Conservation (phyloP, 1,140 invertebrate genomes). For the Bradysia coprophila region DNA sequence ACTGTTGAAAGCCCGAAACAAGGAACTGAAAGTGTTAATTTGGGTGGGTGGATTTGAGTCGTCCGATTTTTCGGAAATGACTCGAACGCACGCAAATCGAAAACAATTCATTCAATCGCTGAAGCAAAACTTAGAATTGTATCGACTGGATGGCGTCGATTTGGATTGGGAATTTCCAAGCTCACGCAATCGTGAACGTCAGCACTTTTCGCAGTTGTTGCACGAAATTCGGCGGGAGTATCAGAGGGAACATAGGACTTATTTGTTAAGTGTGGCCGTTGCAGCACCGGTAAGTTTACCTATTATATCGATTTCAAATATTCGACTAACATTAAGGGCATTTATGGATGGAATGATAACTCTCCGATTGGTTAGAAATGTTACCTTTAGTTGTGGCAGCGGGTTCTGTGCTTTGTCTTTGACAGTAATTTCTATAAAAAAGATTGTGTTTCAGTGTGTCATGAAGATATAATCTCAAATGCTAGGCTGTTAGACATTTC, state of each 20-base stretch:
- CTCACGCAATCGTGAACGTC: conserved; percentile 35
- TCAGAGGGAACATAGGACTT: conserved; percentile 29
- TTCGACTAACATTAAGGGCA: too few relatives aligned
- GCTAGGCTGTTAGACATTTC: too few relatives aligned
- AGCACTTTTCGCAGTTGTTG: conserved; percentile 52
- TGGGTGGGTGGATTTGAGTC: conserved; percentile 51
- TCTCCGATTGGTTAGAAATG: too few relatives aligned
- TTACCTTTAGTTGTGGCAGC: too few relatives aligned
- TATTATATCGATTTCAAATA: too few relatives aligned
- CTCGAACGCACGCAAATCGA: conserved; percentile 40
- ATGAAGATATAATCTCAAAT: too few relatives aligned
- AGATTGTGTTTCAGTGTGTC: too few relatives aligned
- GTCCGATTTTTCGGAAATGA: conserved; percentile 47
- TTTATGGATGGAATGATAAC: too few relatives aligned
- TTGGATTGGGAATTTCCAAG: conserved; percentile 79
- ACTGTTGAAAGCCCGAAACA: conserved; percentile 39
- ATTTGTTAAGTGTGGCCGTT: conserved; percentile 54
- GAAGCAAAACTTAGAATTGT: conserved; percentile 35
- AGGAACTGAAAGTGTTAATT: conserved; percentile 54
- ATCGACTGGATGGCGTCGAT: conserved; percentile 60
- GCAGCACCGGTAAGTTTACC: too few relatives aligned
- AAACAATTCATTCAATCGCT: conserved; percentile 52
- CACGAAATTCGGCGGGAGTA: conserved; percentile 47
- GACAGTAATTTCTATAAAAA: too few relatives aligned
- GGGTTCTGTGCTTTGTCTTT: too few relatives aligned